phyloP scores from a whole-genome alignment of 1,140 invertebrate genomes.

The Bombus fervidus region DNA sequence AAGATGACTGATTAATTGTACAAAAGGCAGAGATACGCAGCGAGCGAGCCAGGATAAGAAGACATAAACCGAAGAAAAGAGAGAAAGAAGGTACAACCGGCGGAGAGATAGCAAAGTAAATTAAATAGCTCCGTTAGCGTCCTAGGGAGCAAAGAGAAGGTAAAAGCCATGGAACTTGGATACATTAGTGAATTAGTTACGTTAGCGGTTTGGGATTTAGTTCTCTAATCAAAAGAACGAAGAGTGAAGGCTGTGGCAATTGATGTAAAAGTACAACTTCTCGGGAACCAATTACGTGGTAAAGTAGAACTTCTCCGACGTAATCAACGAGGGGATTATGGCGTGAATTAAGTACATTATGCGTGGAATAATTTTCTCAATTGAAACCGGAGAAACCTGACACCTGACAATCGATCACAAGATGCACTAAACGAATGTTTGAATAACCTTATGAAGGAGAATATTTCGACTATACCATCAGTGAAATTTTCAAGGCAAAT shows the following conservation, averaged over 20 bases:
- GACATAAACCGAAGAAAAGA: neutral
- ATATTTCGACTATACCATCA: neutral
- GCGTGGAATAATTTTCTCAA: constrained; percentile 36
- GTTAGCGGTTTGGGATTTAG: constrained; percentile 45
- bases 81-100: neutral
- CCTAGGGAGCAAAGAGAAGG: constrained; percentile 4
- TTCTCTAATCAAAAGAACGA: constrained; percentile 52
- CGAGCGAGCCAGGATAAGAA: neutral
- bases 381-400: neutral
- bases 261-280: constrained; percentile 50
- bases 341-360: constrained; percentile 35
- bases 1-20: neutral
- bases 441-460: neutral
- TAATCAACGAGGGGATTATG: constrained; percentile 46
- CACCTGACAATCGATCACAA: constrained; percentile 9
- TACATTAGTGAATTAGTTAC: constrained; percentile 58
- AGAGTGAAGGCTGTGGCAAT: constrained; percentile 50
- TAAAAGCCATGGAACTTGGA: constrained; percentile 26
- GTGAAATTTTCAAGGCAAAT: neutral
- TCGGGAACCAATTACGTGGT: constrained; percentile 40
- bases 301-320: constrained; percentile 22
- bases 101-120: constrained; percentile 7
- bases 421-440: too few species aligned
- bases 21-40: neutral
- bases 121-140: constrained; percentile 28